A percentile compares a stretch with the other conserved stretches of the same genome.
phyloP scores from a whole-genome alignment of 2,797 vertebrate species.

The Danio tinwini region DNA sequence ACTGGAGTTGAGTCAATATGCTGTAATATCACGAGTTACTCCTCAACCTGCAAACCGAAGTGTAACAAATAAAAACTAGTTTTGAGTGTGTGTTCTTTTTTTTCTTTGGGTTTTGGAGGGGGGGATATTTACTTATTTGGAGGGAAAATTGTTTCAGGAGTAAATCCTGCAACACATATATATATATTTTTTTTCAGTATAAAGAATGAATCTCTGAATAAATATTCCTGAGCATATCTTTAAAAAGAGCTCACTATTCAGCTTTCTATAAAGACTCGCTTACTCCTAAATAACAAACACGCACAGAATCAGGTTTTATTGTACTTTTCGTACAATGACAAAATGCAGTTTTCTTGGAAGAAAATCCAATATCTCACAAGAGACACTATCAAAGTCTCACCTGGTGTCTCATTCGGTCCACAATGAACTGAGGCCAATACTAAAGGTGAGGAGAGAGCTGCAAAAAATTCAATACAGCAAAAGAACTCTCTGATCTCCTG shows the following conservation, averaged over 20 bases:
- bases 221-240: not conserved
- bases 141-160: not conserved
- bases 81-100: not conserved
- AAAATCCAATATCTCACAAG: conserved; percentile 64
- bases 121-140: too few relatives aligned
- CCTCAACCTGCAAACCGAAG: not conserved
- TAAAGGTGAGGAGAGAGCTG: conserved; percentile 63
- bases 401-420: conserved; percentile 69
- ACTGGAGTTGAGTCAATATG: conserved; percentile 63
- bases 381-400: conserved; percentile 64
- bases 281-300: conserved; percentile 27
- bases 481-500: conserved; percentile 62
- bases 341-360: conserved; percentile 35
- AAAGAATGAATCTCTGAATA: not conserved
- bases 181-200: not conserved
- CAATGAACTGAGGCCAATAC: conserved; percentile 62
- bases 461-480: conserved; percentile 65
- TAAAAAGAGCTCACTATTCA: not conserved
- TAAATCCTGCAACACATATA: not conserved
- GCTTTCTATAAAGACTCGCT: conserved; percentile 25
- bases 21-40: conserved; percentile 59
- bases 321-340: conserved; percentile 40
- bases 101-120: too few relatives aligned
- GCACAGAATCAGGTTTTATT: conserved; percentile 44
- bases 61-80: not conserved